Base-by-base conservation (phyloP, 2,113 vertebrate species). In the Maccullochella peelii region DNA sequence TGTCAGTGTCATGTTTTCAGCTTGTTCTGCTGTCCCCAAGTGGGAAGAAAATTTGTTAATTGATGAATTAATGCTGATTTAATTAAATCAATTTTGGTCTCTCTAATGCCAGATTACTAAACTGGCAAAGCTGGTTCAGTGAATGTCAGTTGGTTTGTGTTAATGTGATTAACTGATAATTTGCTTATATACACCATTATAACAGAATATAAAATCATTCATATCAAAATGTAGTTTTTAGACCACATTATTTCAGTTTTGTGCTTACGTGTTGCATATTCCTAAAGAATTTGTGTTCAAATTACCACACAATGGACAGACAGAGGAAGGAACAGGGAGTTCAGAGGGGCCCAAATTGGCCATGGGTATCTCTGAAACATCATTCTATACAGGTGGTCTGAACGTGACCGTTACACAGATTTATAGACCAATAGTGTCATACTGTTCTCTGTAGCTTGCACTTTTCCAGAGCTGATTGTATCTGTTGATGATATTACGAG, bases 401-500 rank as follows among this genome's bases (percentile, higher is more conserved):
- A 55, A 21, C 0, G 15, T 38, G 65, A 18, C 50, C 33, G 36
- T 27, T 15, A 25, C 15, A 20, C n/a, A 21, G 4, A 16, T 33
- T 36, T 7, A 23, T 38, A 10, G 18, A n/a, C n/a, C n/a, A 23
- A 23, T 14, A 6, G 1, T 25, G 2, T 62, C 27, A n/a, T 0
- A 4, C 57, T 40, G 47, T 3, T 50, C 47, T 38, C n/a, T 33
- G n/a, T 52, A 2, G 2, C 20, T 25, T 10, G 2, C 52, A 8
- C 12, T 58, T 27, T 27, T 36, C 49, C 57, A n/a, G 8, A 61
- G 18, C 1, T 5, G 65, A 87, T 76, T 49, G 27, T 20, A 80
- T 87, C 80, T 81, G 36, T 18, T 66, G 78, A 65, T 73, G 38
- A 63, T 63, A 14, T 73, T 69, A 8, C 1, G 5, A 11, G 21